Evolutionary conservation across 2,797 vertebrate species (phyloP).

Genomic region (Acanthis flammea): DNA sequence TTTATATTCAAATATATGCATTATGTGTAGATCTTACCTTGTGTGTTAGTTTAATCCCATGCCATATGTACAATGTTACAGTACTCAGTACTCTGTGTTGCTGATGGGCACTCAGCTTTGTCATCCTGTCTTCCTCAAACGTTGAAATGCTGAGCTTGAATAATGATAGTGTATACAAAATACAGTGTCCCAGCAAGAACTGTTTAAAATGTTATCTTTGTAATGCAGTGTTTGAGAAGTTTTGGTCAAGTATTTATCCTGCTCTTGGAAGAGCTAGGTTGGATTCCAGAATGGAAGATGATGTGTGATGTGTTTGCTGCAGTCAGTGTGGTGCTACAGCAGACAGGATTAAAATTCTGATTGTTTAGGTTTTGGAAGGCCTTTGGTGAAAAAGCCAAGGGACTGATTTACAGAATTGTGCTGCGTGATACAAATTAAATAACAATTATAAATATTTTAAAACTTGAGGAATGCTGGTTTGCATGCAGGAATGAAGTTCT

Average conservation of each 20-base stretch:
- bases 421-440: neutral
- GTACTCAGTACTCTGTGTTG: neutral
- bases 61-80: neutral
- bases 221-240: neutral
- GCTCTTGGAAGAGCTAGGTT: neutral
- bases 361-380: neutral
- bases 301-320: neutral
- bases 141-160: neutral
- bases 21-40: neutral
- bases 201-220: neutral
- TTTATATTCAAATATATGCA: neutral
- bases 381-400: neutral
- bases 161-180: neutral
- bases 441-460: neutral
- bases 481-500: neutral
- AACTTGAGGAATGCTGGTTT: neutral
- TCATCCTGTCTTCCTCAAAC: neutral
- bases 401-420: neutral
- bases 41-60: neutral
- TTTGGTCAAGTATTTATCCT: neutral
- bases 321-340: neutral
- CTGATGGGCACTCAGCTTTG: neutral
- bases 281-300: neutral
- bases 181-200: neutral
- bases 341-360: neutral